Percentiles rank a stretch among this genome's conserved stretches.
Evolutionary conservation across 2,113 vertebrate genomes (phyloP).

Genomic region (Fulica atra): DNA sequence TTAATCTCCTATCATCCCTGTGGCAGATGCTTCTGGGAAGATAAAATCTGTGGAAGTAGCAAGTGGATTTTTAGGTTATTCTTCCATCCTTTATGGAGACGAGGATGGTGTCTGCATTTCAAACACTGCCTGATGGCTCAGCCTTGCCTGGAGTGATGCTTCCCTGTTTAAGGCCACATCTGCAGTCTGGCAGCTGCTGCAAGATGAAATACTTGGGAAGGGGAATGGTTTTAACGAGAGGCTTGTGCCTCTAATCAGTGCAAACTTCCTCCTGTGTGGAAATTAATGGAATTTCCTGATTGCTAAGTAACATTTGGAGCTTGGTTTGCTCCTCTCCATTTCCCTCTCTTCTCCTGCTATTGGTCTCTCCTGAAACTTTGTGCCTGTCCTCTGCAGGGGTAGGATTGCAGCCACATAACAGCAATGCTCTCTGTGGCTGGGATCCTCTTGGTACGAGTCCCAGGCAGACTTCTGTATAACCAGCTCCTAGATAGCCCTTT

Average conservation of each 20-base stretch:
- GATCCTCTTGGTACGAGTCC: not conserved
- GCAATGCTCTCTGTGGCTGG: not conserved
- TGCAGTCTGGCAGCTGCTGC: slow-evolving; percentile 15
- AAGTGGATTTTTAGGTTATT: not conserved
- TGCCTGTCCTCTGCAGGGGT: not conserved
- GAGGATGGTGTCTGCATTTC: not conserved
- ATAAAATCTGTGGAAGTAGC: not conserved
- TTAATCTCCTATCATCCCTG: not conserved
- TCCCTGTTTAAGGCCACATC: not conserved
- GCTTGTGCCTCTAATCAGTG: slow-evolving; percentile 9
- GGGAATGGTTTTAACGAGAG: not conserved
- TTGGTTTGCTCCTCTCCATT: not conserved
- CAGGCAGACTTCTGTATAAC: not conserved
- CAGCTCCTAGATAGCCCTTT: not conserved
- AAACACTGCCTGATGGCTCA: not conserved
- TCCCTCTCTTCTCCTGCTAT: not conserved
- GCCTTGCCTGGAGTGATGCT: not conserved
- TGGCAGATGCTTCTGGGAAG: not conserved
- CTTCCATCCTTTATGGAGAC: not conserved
- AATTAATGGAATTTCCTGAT: slow-evolving; percentile 15
- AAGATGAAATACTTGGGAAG: not conserved
- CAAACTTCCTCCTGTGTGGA: not conserved
- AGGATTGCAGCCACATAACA: not conserved
- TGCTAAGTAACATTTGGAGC: not conserved
- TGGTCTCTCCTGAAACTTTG: not conserved